phyloP scores from a whole-genome alignment of 2,113 vertebrate genomes.

The Columba livia region DNA sequence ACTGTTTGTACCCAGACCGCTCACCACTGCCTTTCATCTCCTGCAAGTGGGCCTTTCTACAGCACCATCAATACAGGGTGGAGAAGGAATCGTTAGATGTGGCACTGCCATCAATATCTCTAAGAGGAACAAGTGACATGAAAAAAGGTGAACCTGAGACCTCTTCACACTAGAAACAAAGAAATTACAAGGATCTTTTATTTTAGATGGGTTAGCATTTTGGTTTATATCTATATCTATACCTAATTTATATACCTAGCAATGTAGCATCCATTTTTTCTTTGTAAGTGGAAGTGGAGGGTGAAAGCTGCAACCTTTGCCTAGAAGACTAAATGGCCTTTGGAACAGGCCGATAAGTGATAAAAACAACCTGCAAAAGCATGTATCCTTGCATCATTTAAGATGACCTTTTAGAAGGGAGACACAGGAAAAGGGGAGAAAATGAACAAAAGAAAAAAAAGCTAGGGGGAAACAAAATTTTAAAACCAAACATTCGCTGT shows the following conservation, averaged over 20 bases:
- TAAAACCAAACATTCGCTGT: background rate
- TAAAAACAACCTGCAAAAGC: slow-evolving; percentile 53
- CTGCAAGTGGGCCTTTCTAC: background rate
- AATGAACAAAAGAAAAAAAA: background rate
- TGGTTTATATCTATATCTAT: slow-evolving; percentile 17
- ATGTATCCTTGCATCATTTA: slow-evolving; percentile 56
- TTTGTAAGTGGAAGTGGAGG: slow-evolving; percentile 30
- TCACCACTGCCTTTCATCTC: slow-evolving; percentile 35
- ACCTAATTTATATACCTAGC: slow-evolving; percentile 28
- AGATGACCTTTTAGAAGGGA: slow-evolving; percentile 65
- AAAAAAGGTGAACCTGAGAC: slow-evolving; percentile 46
- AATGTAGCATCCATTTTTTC: slow-evolving; percentile 25
- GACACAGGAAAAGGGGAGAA: slow-evolving; percentile 1
- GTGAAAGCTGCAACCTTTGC: slow-evolving; percentile 56
- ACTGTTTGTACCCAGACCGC: background rate
- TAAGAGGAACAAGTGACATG: slow-evolving; percentile 33
- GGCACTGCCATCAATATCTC: slow-evolving; percentile 51
- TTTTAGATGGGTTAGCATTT: slow-evolving; percentile 37
- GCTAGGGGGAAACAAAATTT: slow-evolving; percentile 28
- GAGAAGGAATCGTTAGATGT: slow-evolving; percentile 46
- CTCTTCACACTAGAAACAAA: slow-evolving; percentile 42
- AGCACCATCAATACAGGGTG: slow-evolving; percentile 50
- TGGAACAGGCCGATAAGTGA: slow-evolving; percentile 44
- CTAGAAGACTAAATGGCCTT: slow-evolving; percentile 39
- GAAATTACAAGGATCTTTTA: slow-evolving; percentile 47